phyloP scores from a whole-genome alignment of 1,140 invertebrate species.

The Drosophila rhopaloa region DNA sequence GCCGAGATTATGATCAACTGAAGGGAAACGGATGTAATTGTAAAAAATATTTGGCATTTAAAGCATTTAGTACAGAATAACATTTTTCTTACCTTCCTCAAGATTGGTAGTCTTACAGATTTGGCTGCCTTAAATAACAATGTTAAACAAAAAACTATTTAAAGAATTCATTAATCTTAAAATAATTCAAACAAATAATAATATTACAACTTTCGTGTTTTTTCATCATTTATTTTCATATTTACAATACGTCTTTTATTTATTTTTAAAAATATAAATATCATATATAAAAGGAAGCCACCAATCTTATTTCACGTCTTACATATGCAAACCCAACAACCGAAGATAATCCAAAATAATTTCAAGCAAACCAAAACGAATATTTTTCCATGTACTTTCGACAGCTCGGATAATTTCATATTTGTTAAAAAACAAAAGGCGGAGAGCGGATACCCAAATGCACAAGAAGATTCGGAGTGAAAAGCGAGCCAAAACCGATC shows the following conservation, averaged over 20 bases:
- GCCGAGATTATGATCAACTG: constrained; percentile 25
- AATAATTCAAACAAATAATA: too few species aligned
- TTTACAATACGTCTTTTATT: too few species aligned
- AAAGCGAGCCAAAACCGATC: constrained; percentile 70
- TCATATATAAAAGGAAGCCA: background rate
- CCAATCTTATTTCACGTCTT: background rate
- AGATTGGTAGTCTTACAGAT: too few species aligned
- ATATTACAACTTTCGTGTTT: too few species aligned
- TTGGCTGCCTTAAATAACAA: too few species aligned
- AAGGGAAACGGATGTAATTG: constrained; percentile 10
- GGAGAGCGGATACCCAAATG: constrained; percentile 4
- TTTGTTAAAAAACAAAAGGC: constrained; percentile 62
- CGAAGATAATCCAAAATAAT: constrained; percentile 44
- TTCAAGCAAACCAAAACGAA: constrained; percentile 45
- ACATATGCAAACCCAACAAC: constrained; percentile 35
- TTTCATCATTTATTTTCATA: too few species aligned
- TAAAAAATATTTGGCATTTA: background rate
- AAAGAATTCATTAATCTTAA: too few species aligned
- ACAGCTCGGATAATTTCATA: constrained; percentile 67
- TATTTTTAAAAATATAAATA: too few species aligned
- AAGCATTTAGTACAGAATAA: background rate
- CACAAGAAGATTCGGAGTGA: constrained; percentile 38
- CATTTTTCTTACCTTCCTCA: too few species aligned
- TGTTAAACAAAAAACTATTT: too few species aligned
- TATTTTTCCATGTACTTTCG: constrained; percentile 41